A percentile compares a stretch with the other conserved stretches of the same genome.
These are phyloP conservation scores for Sinocyclocheilus grahami DNA, from an alignment of 2,113 vertebrate species.

Conservation along the genomic window DNA sequence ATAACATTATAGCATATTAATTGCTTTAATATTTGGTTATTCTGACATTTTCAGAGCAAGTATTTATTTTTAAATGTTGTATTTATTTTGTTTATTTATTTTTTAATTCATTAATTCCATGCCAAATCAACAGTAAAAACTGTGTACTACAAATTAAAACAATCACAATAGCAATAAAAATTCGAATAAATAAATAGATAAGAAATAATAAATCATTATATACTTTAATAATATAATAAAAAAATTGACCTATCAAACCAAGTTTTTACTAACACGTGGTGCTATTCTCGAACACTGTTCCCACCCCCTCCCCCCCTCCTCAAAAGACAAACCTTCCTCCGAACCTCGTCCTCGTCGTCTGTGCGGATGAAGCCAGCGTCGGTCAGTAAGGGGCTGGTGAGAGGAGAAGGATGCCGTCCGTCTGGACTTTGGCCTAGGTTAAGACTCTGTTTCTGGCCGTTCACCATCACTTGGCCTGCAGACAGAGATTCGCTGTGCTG, in stretches of 20 bases:
- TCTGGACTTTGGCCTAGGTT: slow-evolving; percentile 82
- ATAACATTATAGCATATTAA: too few relatives aligned
- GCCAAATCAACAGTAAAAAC: too few relatives aligned
- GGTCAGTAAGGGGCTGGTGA: slow-evolving; percentile 91
- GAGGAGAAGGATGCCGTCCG: slow-evolving; percentile 85
- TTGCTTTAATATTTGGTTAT: too few relatives aligned
- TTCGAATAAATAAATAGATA: too few relatives aligned
- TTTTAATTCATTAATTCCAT: too few relatives aligned
- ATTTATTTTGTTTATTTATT: too few relatives aligned
- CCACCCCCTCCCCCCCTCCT: too few relatives aligned
- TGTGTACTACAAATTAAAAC: too few relatives aligned
- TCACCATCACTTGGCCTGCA: slow-evolving; percentile 76
- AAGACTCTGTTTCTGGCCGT: slow-evolving; percentile 69
- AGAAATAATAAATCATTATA: too few relatives aligned
- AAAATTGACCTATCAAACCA: too few relatives aligned
- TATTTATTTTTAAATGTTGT: too few relatives aligned
- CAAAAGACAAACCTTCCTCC: slow-evolving; percentile 86
- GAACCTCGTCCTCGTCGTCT: slow-evolving; percentile 92
- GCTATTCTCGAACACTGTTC: neutral
- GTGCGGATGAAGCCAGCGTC: slow-evolving; percentile 86
- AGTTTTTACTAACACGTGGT: neutral
- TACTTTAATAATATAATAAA: neutral
- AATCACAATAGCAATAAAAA: too few relatives aligned
- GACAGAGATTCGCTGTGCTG: slow-evolving; percentile 84
- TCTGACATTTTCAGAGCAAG: neutral